Conservation (phyloP, 2,888 invertebrate species). For the Mythimna albipuncta region DNA sequence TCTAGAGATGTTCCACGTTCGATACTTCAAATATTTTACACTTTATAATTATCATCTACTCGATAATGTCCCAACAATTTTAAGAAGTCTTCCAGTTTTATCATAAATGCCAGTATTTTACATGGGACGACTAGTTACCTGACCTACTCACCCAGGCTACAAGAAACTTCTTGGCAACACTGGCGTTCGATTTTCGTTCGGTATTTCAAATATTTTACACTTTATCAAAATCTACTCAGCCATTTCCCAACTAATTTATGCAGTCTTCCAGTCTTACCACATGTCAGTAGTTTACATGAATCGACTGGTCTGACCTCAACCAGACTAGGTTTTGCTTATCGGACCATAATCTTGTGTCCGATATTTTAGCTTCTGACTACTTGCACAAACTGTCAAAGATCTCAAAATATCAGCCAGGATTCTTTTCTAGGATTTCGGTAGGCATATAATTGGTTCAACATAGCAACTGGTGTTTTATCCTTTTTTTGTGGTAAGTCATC, state of each 20-base stretch:
- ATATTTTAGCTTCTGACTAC: no score
- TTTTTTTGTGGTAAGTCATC: neutral
- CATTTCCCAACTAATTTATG: neutral
- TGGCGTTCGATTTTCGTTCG: neutral
- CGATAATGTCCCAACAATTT: neutral
- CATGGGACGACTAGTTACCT: neutral
- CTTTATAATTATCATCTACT: slow-evolving; percentile 4
- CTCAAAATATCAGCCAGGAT: no score
- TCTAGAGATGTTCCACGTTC: slow-evolving; percentile 1
- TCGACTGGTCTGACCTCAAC: neutral
- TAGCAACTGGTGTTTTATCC: no score
- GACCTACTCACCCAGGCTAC: neutral
- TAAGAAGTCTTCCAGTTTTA: neutral
- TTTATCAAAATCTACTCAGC: slow-evolving; percentile 6
- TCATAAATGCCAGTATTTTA: neutral
- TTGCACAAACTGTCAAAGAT: no score
- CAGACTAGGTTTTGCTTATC: no score
- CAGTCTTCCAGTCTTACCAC: neutral
- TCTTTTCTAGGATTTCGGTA: no score
- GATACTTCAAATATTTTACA: slow-evolving; percentile 14
- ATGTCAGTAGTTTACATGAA: neutral
- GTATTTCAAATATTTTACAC: slow-evolving; percentile 19
- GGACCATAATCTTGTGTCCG: no score
- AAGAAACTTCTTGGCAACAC: neutral
- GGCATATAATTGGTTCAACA: no score